These are phyloP conservation scores for Pseudeuparius sepicola DNA, from an alignment of 2,888 invertebrate genomes.

Conservation along the genomic window DNA sequence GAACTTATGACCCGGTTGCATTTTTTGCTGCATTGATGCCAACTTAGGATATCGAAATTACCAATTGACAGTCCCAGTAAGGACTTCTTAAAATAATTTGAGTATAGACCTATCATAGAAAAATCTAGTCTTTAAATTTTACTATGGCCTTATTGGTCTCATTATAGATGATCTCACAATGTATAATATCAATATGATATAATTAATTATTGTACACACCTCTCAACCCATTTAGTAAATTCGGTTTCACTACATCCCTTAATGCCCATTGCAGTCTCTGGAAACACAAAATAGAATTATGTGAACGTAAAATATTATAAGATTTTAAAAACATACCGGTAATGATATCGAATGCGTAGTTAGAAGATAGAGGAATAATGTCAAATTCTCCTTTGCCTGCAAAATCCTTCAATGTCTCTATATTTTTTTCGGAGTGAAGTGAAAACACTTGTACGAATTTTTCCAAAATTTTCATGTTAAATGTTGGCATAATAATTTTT, in stretches of 20 bases:
- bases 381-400: slow-evolving; percentile 41
- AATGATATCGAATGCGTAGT: slow-evolving; percentile 52
- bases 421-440: slow-evolving; percentile 45
- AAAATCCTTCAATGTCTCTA: slow-evolving; percentile 38
- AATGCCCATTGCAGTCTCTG: slow-evolving; percentile 65
- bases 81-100: too few species aligned
- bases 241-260: slow-evolving; percentile 45
- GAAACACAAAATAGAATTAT: slow-evolving; percentile 13
- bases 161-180: too few species aligned
- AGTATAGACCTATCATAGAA: too few species aligned
- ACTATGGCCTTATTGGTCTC: too few species aligned
- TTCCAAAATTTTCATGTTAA: slow-evolving; percentile 52
- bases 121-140: too few species aligned
- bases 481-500: slow-evolving; percentile 52
- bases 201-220: too few species aligned
- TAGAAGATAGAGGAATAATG: slow-evolving; percentile 45
- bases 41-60: too few species aligned
- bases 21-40: too few species aligned
- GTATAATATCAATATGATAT: too few species aligned
- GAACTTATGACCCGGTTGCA: too few species aligned
- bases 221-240: slow-evolving; percentile 35
- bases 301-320: slow-evolving; percentile 5
- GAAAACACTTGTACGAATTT: slow-evolving; percentile 52
- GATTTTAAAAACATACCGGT: slow-evolving; percentile 48
- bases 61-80: too few species aligned